phyloP scores from a whole-genome alignment of 2,113 vertebrate species.

The Trochalopteron elliotii region DNA sequence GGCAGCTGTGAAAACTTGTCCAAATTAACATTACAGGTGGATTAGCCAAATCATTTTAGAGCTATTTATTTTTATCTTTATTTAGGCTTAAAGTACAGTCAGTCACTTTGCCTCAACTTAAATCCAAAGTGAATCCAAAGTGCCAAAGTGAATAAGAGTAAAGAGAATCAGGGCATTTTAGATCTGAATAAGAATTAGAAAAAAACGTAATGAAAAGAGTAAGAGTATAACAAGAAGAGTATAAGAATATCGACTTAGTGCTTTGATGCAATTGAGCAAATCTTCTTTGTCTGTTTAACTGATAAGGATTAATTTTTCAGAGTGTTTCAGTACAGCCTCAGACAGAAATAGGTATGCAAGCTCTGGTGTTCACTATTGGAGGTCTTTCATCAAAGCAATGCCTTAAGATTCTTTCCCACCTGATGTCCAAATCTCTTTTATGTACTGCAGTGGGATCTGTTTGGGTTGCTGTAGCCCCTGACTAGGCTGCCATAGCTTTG shows the following conservation, averaged over 20 bases:
- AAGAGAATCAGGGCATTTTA: not conserved
- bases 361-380: not conserved
- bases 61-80: not conserved
- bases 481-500: not conserved
- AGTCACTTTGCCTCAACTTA: not conserved
- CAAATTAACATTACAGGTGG: not conserved
- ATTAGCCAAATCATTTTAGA: not conserved
- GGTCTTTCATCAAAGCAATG: not conserved
- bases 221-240: not conserved
- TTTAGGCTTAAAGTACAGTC: not conserved
- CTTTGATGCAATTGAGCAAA: not conserved
- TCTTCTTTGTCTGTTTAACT: not conserved
- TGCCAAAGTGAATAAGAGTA: not conserved
- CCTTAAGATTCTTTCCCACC: not conserved
- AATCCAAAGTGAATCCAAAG: not conserved
- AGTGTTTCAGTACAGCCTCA: not conserved
- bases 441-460: not conserved
- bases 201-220: not conserved
- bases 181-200: not conserved
- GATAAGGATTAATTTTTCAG: not conserved
- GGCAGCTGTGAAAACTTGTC: not conserved
- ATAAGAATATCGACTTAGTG: not conserved
- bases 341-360: not conserved
- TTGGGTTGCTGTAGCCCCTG: not conserved
- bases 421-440: fast-evolving